phyloP scores from a whole-genome alignment of 2,888 invertebrate species.

The Alitta virens region DNA sequence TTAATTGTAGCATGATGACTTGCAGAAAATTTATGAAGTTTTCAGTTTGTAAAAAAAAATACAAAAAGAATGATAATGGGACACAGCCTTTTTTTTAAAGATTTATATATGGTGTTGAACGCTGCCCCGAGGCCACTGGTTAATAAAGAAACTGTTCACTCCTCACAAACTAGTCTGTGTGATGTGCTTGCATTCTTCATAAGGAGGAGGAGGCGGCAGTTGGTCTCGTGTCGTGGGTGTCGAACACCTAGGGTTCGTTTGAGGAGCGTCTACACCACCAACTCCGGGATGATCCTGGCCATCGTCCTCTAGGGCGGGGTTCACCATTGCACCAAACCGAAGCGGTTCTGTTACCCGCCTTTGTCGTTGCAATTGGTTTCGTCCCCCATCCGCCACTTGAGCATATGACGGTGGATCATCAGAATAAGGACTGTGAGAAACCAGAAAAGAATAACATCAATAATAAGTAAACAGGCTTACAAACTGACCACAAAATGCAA shows the following conservation, averaged over 20 bases:
- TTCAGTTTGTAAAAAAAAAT: too few species aligned
- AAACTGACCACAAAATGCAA: too few species aligned
- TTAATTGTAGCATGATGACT: too few species aligned
- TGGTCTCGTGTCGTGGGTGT: background rate
- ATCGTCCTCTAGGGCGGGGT: constrained; percentile 17
- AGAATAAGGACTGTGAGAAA: constrained; percentile 1
- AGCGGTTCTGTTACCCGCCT: background rate
- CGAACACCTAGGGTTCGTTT: background rate
- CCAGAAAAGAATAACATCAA: too few species aligned
- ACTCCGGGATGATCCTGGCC: background rate
- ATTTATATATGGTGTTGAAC: too few species aligned
- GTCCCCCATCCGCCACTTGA: constrained; percentile 1
- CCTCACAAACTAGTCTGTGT: constrained; percentile 11
- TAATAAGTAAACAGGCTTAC: too few species aligned
- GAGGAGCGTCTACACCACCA: background rate
- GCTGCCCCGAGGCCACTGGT: too few species aligned
- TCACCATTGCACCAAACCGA: constrained; percentile 11
- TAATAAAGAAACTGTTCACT: too few species aligned
- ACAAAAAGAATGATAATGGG: too few species aligned
- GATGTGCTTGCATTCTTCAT: constrained; percentile 13
- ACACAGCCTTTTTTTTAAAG: too few species aligned
- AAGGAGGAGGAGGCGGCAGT: constrained; percentile 14
- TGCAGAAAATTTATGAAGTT: too few species aligned
- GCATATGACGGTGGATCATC: constrained; percentile 15
- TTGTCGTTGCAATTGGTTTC: background rate